A percentile compares a stretch with the other conserved stretches of the same genome.
These are phyloP conservation scores for Callipepla californica DNA, from an alignment of 2,113 vertebrate genomes.

Conservation along the genomic window DNA sequence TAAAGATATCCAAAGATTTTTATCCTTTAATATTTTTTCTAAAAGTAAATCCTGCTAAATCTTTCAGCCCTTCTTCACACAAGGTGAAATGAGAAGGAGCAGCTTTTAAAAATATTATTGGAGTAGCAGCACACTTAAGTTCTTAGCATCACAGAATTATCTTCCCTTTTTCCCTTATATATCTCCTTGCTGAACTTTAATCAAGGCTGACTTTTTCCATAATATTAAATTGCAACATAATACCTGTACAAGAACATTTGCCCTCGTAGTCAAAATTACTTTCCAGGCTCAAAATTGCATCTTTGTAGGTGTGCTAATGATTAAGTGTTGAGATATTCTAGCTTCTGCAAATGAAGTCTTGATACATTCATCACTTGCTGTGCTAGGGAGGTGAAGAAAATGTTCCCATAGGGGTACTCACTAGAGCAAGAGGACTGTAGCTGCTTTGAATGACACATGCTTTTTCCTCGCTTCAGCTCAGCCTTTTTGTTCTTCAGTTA, in stretches of 20 bases:
- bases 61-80: neutral
- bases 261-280: neutral
- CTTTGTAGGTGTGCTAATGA: neutral
- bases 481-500: neutral
- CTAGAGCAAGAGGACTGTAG: neutral
- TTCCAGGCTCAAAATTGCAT: neutral
- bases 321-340: neutral
- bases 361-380: neutral
- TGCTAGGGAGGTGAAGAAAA: neutral
- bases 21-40: neutral
- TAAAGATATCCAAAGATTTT: neutral
- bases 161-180: neutral
- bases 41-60: neutral
- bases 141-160: neutral
- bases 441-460: neutral
- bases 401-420: neutral
- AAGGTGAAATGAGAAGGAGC: neutral
- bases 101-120: neutral
- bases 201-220: neutral
- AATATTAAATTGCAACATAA: neutral
- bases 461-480: neutral
- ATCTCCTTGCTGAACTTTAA: neutral
- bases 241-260: neutral
- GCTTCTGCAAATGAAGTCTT: neutral
- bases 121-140: neutral